Base-by-base conservation (phyloP, 2,113 vertebrate genomes). In the Actenoides hombroni region DNA sequence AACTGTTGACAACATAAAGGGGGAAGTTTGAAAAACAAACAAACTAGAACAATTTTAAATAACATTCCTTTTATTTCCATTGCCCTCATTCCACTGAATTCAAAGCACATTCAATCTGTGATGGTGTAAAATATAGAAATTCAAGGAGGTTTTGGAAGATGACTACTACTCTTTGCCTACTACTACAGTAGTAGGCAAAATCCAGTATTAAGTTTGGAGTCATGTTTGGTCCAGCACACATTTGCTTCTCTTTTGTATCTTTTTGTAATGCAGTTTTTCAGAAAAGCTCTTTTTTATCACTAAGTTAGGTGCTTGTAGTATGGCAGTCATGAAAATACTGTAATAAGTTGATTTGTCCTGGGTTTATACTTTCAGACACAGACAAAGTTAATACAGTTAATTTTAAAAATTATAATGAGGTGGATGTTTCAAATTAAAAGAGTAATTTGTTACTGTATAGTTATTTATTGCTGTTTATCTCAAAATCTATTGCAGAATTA, bases 201-300 rank as follows among this genome's bases (percentile, higher is more conserved):
- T 61, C 37, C 16, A 49, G 0, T 65, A 51, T 77, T 61, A 64
- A 54, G 8, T 92, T 40, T 83, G 28, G 29, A 80, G 28, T 65
- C 31, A 5, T 40, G 25, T 69, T 91, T 73, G 9, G 17, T 89
- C 33, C 20, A 64, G 71, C 65, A 73, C 31, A 80, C 9, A 29
- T 65, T 44, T 83, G 48, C 54, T 85, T 77, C 16, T 91, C 15
- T 90, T 29, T 26, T 83, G 2, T 85, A 44, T 84, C 26, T 57
- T 68, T 81, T 21, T 83, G n/a, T 82, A 73, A 93, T 68, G 25
- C 57, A 68, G 31, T 59, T 91, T 94, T 88, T 87, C 18, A 26
- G 48, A 17, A 49, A 15, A 92, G 8, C 67, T 16, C 19, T 65
- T 89, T 92, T 28, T 57, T 77, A 42, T 29, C 31, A 35, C 42